Base-by-base conservation (phyloP, 35 echinoderm and acorn worm genomes). In the Patiria miniata region DNA sequence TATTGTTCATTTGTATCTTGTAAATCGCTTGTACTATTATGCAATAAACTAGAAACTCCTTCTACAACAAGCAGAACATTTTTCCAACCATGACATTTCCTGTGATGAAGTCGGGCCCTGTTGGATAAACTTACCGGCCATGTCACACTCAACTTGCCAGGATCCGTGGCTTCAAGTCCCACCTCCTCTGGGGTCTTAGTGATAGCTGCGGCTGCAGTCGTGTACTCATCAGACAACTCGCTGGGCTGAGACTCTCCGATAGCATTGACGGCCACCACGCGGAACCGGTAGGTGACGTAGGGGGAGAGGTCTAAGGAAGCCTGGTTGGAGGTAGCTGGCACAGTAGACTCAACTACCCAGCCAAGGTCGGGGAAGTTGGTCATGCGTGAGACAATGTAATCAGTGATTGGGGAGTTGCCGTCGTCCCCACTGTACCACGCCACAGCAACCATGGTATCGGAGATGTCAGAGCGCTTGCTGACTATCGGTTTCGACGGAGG, bases 371-470 rank as follows among this genome's bases (percentile, higher is more conserved):
- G 8, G 34, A 44, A 77, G 28, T 81, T 82, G n/a, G 92, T 94
- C 53, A 82, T 53, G 34, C 81, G 84, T 18, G 89, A 52, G 59
- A 94, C 80, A 29, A 34, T 90, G 82, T 81, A 94, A 36, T 68
- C 37, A 12, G 8, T 56, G 68, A 94, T 94, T 22, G 76, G 87
- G 19, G 92, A 68, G 54, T 94, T 94, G 56, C 89, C 89, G 40
- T 85, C 40, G 19, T 10, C 83, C 14, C 87, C 87, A 32, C 37
- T 26, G 21, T 39, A 33, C 91, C 91, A 93, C 26, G 80, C 8
- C 34, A 84, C 47, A 5, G 58, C 65, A 21, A 78, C 90, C 77
- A 80, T 65, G 7, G 50, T 86, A 15, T 85, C 85, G 18, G 33
- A 50, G 50, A 77, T 68, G 23, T 76, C 60, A 16, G 76, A 18